Conservation (phyloP, 2,113 vertebrate genomes). For the Tympanuchus pallidicinctus region DNA sequence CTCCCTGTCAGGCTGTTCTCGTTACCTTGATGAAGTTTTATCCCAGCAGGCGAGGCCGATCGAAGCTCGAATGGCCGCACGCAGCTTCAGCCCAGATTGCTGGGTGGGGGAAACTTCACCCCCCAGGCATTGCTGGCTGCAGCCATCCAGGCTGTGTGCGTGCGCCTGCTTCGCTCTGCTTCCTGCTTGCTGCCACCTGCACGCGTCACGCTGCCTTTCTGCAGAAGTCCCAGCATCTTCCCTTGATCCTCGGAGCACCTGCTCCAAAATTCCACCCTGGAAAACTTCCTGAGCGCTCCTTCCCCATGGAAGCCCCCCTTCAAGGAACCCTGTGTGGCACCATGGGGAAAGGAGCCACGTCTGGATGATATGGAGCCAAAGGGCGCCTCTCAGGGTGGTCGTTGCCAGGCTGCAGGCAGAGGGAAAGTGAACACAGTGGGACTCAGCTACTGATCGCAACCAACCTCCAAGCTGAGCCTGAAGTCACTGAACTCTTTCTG, state of each 20-base stretch:
- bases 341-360: accelerated
- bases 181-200: accelerated
- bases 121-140: background rate
- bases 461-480: background rate
- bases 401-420: too few species aligned
- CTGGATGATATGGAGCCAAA: background rate
- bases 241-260: background rate
- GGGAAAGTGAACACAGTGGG: too few species aligned
- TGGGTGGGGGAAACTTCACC: background rate
- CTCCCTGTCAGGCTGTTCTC: background rate
- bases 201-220: background rate
- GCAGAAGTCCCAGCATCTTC: background rate
- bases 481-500: background rate
- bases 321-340: accelerated
- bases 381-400: background rate
- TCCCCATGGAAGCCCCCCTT: background rate
- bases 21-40: background rate
- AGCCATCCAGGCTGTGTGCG: accelerated
- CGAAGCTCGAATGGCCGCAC: background rate
- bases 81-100: background rate
- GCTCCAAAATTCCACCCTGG: background rate
- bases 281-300: background rate
- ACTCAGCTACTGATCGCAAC: background rate
- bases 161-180: background rate
- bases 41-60: background rate